Conservation (phyloP, 2,113 vertebrate genomes). For the Rostratula benghalensis region DNA sequence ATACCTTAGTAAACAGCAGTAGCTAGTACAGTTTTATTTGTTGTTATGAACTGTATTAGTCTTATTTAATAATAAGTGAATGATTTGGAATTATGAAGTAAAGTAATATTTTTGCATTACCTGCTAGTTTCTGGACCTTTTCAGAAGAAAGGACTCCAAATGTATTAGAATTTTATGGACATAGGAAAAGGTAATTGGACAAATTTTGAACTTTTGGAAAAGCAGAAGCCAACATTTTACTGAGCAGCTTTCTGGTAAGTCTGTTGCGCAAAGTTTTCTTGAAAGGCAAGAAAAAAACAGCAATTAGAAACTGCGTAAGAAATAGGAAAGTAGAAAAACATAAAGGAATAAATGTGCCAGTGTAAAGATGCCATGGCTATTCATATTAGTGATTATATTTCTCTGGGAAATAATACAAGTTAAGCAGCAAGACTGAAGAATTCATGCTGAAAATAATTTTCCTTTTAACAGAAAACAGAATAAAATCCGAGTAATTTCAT, state of each 20-base stretch:
- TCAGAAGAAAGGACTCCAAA: neutral
- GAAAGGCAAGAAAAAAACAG: neutral
- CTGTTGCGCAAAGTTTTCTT: neutral
- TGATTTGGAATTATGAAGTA: neutral
- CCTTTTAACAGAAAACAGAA: neutral
- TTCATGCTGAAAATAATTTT: neutral
- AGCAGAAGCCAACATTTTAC: rapidly evolving
- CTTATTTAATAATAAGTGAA: neutral
- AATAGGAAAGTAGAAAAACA: neutral
- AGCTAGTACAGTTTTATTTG: neutral
- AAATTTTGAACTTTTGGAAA: neutral
- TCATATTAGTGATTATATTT: neutral
- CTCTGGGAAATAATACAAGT: neutral
- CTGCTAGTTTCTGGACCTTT: neutral
- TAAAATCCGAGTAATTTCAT: rapidly evolving
- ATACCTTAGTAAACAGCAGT: neutral
- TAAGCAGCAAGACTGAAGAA: neutral
- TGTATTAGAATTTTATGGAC: neutral
- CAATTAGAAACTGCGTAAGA: neutral
- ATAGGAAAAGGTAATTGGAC: too few relatives aligned
- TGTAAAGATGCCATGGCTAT: neutral
- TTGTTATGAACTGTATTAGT: neutral
- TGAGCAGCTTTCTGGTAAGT: neutral
- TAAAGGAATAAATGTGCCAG: neutral
- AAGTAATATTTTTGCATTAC: neutral